phyloP scores from a whole-genome alignment of 1,140 invertebrate species.

The Drosophila mauritiana region DNA sequence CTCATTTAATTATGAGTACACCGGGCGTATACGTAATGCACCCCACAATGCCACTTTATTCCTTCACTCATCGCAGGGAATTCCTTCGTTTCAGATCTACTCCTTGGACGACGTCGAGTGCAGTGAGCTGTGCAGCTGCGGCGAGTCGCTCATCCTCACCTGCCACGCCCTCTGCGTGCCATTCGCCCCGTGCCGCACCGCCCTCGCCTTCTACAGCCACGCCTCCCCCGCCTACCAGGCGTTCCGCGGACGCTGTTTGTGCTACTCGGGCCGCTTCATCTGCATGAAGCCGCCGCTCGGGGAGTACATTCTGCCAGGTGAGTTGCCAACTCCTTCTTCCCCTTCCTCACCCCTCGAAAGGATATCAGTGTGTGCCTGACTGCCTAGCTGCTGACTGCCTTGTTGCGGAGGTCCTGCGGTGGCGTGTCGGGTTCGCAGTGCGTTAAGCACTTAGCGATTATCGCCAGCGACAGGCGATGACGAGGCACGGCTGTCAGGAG shows the following conservation, averaged over 20 bases:
- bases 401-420: conserved; percentile 31
- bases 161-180: conserved; percentile 95
- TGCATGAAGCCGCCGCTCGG: conserved; percentile 94
- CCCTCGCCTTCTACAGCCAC: conserved; percentile 94
- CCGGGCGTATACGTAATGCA: conserved; percentile 67
- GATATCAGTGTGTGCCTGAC: background rate
- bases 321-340: conserved; percentile 27
- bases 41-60: conserved; percentile 29
- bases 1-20: conserved; percentile 42
- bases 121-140: conserved; percentile 92
- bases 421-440: conserved; percentile 41
- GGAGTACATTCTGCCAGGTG: conserved; percentile 85
- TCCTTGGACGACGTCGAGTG: conserved; percentile 93
- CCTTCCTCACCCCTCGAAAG: background rate
- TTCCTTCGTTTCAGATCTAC: conserved; percentile 88
- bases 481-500: conserved; percentile 44
- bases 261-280: conserved; percentile 95
- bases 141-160: conserved; percentile 89
- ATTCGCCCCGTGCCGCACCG: conserved; percentile 92
- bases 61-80: background rate
- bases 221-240: conserved; percentile 94
- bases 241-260: conserved; percentile 93
- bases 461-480: conserved; percentile 70
- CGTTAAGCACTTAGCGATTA: conserved; percentile 69
- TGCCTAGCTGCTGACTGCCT: background rate